Base-by-base conservation (phyloP, 2,888 invertebrate species). In the Leptopilina syphax region DNA sequence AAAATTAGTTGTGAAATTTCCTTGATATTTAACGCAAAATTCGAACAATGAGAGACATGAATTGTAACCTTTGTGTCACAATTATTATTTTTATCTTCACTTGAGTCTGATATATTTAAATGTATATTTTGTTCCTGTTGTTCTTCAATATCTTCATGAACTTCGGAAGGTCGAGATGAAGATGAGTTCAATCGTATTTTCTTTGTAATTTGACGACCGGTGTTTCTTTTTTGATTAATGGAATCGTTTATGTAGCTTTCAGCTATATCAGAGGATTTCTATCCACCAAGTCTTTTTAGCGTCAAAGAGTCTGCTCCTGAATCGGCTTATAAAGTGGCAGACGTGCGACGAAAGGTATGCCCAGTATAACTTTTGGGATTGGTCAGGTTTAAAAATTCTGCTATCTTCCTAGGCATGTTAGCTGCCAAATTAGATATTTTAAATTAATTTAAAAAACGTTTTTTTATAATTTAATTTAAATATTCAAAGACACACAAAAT, bases 381-480 rank as follows among this genome's bases (percentile, higher is more conserved):
- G 8, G 54, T 1, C 12, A 54, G 54, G 54, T 54, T 54, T 54
- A 54, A 54, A 54, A 78, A 83, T 13, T 63, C 57, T 18, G 83
- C 84, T 13, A 84, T 80, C 24, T 77, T 47, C 34, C 65, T 80
- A 41, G 84, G 81, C 79, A 84, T 81, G 13, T 60, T 65, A 54
- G 79, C 80, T 63, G 8, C 12, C 8, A 54, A 54, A 54, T 54
- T 54, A 12, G 12, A 10, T 54, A 12, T 2, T 54, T 3, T 54
- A 10, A 54, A 10, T 54, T 54, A 54, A 54, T 54, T 12, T 54
- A 54, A 10, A 54, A 54, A 1, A 54, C 54, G 8, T 54, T 54
- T 54, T 27, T 27, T 27, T 27, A 27, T 27, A 27, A 27, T 27
- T 27, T 27, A 27, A 1, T 27, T 27, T 27, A 27, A 27, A 27